A percentile compares a stretch with the other conserved stretches of the same genome.
These are phyloP conservation scores for Hartigia nigra DNA, from an alignment of 2,888 invertebrate species.

Conservation along the genomic window DNA sequence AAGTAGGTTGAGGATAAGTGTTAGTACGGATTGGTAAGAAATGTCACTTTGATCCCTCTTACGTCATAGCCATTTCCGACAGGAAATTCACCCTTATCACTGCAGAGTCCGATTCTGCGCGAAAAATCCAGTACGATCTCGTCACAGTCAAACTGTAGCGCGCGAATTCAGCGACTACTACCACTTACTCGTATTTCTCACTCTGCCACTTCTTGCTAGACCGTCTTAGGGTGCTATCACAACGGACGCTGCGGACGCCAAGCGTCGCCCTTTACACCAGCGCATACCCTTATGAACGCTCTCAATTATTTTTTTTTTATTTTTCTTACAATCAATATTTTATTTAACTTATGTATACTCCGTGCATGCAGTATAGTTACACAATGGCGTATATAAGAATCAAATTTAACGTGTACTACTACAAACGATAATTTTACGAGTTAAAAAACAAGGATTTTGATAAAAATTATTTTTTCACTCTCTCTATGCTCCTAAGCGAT, in stretches of 20 bases:
- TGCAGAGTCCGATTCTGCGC: not conserved
- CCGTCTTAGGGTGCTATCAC: slow-evolving; percentile 22
- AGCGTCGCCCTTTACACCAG: slow-evolving; percentile 11
- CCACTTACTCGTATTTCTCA: slow-evolving; percentile 11
- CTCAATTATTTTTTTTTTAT: not conserved
- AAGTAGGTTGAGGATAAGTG: not conserved
- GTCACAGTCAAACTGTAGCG: not conserved
- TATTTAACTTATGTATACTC: not conserved
- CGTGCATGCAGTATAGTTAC: not conserved
- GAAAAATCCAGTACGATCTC: not conserved
- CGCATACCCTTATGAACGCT: not conserved
- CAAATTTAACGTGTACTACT: not conserved
- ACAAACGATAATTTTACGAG: not conserved
- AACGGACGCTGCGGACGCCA: slow-evolving; percentile 22
- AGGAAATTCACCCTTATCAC: not conserved
- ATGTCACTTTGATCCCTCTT: slow-evolving; percentile 24
- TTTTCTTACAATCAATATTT: not conserved
- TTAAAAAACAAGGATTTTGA: not conserved
- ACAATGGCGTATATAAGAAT: not conserved
- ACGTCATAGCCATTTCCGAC: not conserved
- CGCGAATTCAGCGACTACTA: not conserved
- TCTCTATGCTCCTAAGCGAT: not conserved
- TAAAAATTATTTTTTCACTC: not conserved
- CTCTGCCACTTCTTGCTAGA: slow-evolving; percentile 27
- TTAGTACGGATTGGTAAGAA: slow-evolving; percentile 10